phyloP scores from a whole-genome alignment of 2,797 vertebrate species.

The Myripristis jacobus region DNA sequence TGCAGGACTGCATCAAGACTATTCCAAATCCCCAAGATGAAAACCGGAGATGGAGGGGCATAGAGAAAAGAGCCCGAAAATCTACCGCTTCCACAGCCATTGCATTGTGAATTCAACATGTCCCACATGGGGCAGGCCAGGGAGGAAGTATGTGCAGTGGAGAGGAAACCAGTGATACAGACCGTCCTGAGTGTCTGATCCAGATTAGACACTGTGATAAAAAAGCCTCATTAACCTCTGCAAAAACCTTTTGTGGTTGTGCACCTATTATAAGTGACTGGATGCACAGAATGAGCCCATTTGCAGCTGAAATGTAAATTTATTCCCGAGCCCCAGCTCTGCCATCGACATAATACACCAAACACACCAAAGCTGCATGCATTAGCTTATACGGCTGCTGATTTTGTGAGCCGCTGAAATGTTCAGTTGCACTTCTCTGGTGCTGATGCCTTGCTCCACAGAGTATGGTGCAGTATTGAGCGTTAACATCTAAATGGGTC shows the following conservation, averaged over 20 bases:
- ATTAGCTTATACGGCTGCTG: slow-evolving; percentile 5
- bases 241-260: neutral
- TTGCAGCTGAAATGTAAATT: neutral
- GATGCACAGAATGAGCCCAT: neutral
- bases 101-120: slow-evolving; percentile 11
- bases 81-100: neutral
- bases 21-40: slow-evolving; percentile 19
- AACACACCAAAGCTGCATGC: neutral
- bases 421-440: slow-evolving; percentile 28
- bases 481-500: slow-evolving; percentile 81
- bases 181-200: neutral
- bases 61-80: slow-evolving; percentile 1
- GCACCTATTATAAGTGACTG: slow-evolving; percentile 14
- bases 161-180: neutral
- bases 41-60: slow-evolving; percentile 6
- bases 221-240: slow-evolving; percentile 1
- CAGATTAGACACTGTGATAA: neutral
- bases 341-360: neutral
- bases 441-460: slow-evolving; percentile 36
- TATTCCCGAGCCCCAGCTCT: slow-evolving; percentile 6
- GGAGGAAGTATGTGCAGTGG: neutral
- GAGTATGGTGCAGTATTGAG: slow-evolving; percentile 71
- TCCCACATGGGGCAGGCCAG: neutral
- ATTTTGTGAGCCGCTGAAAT: slow-evolving; percentile 21
- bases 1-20: slow-evolving; percentile 11